phyloP scores from a whole-genome alignment of 2,888 invertebrate genomes.

The Ptilodon capucinus region DNA sequence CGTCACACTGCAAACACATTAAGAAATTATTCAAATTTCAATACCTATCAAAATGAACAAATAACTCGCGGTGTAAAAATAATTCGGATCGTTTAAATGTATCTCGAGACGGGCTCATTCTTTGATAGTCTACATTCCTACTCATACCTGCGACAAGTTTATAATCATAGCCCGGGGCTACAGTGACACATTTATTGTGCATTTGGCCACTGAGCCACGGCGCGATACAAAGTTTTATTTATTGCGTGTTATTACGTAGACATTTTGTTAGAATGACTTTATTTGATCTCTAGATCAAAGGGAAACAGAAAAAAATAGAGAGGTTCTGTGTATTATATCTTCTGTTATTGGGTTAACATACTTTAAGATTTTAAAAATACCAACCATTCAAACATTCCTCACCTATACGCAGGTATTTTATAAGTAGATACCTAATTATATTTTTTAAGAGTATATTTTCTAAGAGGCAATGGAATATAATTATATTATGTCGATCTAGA shows the following conservation, averaged over 20 bases:
- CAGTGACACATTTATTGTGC: slow-evolving; percentile 40
- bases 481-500: no score
- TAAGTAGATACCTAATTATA: no score
- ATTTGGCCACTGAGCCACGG: slow-evolving; percentile 30
- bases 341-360: background rate
- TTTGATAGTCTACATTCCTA: slow-evolving; percentile 19
- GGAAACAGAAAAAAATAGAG: slow-evolving; percentile 28
- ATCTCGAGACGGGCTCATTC: slow-evolving; percentile 11
- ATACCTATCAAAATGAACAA: no score
- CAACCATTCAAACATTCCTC: background rate
- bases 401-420: no score
- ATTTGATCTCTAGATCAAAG: slow-evolving; percentile 39
- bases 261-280: slow-evolving; percentile 35
- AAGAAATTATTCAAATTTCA: no score
- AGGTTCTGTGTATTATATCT: background rate
- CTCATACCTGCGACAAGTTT: slow-evolving; percentile 30
- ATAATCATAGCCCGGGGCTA: slow-evolving; percentile 32
- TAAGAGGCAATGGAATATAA: no score
- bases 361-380: background rate
- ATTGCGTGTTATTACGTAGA: slow-evolving; percentile 28
- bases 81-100: no score
- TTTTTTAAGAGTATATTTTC: no score
- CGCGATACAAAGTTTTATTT: slow-evolving; percentile 28
- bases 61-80: no score
- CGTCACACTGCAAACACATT: no score